phyloP scores from a whole-genome alignment of 2,113 vertebrate genomes.

The Zosterops pallidus region DNA sequence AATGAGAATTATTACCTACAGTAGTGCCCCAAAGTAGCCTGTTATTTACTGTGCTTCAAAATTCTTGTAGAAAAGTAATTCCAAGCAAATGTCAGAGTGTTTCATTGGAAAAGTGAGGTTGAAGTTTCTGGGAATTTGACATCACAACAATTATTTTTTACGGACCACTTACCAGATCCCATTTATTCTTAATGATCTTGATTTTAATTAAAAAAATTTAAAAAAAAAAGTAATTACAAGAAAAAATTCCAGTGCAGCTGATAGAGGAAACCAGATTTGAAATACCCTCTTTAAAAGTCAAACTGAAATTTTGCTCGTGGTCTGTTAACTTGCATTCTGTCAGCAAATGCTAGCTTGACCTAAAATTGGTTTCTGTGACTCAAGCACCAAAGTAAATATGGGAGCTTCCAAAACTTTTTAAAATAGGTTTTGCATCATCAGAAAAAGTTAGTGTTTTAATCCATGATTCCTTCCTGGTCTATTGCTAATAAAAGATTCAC shows the following conservation, averaged over 20 bases:
- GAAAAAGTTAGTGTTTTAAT: background rate
- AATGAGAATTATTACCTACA: background rate
- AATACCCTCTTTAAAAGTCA: background rate
- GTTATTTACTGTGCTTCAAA: background rate
- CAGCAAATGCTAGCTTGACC: background rate
- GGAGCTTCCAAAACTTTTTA: background rate
- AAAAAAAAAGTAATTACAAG: background rate
- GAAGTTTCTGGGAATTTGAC: background rate
- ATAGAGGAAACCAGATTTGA: background rate
- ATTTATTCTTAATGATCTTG: background rate
- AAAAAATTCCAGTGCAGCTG: background rate
- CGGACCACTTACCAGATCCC: background rate
- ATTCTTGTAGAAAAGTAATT: background rate
- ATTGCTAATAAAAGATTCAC: slow-evolving; percentile 58
- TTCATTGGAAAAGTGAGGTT: background rate
- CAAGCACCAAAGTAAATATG: background rate
- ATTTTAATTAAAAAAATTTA: background rate
- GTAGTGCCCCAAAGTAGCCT: background rate
- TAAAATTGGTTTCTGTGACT: background rate
- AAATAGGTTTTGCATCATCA: background rate
- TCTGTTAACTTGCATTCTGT: background rate
- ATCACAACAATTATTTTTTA: background rate
- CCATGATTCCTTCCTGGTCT: slow-evolving; percentile 10
- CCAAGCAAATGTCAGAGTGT: background rate
- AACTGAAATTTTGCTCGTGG: background rate